Conservation (phyloP, 53 echinoderm and acorn worm genomes). For the Paracentrotus lividus region DNA sequence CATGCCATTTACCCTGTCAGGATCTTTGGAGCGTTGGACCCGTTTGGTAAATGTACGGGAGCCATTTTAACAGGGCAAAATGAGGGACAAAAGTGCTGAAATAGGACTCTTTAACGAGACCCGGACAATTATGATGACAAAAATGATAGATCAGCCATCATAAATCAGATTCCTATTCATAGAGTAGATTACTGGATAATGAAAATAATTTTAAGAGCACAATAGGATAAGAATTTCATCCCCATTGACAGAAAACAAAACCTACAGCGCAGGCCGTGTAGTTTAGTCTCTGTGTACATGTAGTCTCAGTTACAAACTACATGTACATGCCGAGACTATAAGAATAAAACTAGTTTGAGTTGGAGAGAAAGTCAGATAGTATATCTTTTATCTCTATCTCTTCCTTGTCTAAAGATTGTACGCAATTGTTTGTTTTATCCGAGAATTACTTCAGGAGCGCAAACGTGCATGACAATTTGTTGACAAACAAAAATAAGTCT, state of each 20-base stretch:
- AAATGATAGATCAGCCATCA: background rate
- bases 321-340: background rate
- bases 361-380: background rate
- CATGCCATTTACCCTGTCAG: background rate
- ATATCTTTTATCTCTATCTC: background rate
- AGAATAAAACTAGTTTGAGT: background rate
- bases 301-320: background rate
- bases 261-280: background rate
- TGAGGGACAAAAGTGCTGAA: background rate
- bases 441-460: background rate
- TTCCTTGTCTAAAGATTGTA: background rate
- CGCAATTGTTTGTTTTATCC: background rate
- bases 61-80: background rate
- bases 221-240: background rate
- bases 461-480: background rate
- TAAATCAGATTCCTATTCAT: conserved; percentile 15
- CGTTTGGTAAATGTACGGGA: background rate
- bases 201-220: background rate
- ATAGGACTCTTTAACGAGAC: background rate
- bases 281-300: background rate
- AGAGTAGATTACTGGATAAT: background rate
- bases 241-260: background rate
- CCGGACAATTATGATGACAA: conserved; percentile 3
- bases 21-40: background rate
- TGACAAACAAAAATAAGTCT: background rate